Conservation (phyloP, 2,797 vertebrate species). For the Falco columbarius region DNA sequence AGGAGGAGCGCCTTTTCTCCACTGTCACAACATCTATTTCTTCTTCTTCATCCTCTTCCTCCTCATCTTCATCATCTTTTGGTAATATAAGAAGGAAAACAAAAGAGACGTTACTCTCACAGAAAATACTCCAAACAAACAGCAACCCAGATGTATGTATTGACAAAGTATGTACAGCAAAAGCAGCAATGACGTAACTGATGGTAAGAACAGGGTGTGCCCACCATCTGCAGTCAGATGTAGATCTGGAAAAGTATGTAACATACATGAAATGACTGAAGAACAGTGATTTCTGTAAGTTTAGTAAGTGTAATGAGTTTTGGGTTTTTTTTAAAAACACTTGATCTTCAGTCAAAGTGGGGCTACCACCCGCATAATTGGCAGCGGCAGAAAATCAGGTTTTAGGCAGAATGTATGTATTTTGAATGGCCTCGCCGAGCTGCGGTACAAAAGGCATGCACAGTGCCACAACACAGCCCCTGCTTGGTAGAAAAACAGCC, state of each 20-base stretch:
- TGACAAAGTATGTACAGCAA: not conserved
- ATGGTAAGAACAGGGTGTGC: not conserved
- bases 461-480: slow-evolving; percentile 1
- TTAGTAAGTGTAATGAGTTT: not conserved
- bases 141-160: not conserved
- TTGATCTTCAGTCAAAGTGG: not conserved
- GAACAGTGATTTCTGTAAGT: not conserved
- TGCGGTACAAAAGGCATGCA: not conserved
- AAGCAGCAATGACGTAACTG: not conserved
- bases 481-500: slow-evolving; percentile 50
- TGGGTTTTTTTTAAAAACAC: not conserved
- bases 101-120: not conserved
- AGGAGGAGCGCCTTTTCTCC: slow-evolving; percentile 89
- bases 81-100: not conserved
- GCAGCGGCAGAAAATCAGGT: not conserved
- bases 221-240: not conserved
- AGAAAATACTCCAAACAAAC: not conserved
- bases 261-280: not conserved
- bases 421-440: not conserved
- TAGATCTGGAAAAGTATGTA: not conserved
- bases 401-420: not conserved
- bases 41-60: slow-evolving; percentile 91
- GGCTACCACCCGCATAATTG: not conserved
- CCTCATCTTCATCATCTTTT: slow-evolving; percentile 86
- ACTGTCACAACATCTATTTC: slow-evolving; percentile 98